These are phyloP conservation scores for Hoplias malabaricus DNA, from an alignment of 2,113 vertebrate species.

Conservation along the genomic window DNA sequence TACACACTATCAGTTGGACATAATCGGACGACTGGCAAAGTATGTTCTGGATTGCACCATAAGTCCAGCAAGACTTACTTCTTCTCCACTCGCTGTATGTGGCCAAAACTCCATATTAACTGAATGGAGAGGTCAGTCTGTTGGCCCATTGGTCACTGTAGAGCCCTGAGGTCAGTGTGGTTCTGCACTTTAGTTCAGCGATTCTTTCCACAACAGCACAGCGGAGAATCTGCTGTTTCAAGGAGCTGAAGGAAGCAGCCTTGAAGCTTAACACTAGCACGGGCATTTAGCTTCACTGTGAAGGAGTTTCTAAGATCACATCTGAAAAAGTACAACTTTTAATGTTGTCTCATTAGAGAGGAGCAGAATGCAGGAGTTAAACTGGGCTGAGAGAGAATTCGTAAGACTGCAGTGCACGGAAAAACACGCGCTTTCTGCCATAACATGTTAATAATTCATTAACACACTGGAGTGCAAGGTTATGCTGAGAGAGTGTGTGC, in stretches of 20 bases:
- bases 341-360: constrained; percentile 7
- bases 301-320: not conserved
- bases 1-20: not conserved
- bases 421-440: constrained; percentile 28
- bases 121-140: not conserved
- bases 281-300: not conserved
- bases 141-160: not conserved
- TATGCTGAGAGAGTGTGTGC: constrained; percentile 22
- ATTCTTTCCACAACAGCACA: not conserved
- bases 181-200: not conserved
- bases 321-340: constrained; percentile 1
- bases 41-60: too few species aligned
- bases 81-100: constrained; percentile 19
- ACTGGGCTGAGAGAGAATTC: constrained; percentile 2
- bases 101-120: not conserved
- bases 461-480: constrained; percentile 37
- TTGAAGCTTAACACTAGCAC: not conserved
- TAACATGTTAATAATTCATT: constrained; percentile 49
- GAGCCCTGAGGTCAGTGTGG: not conserved
- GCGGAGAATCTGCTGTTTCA: not conserved
- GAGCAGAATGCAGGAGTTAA: constrained; percentile 15
- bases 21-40: not conserved
- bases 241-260: not conserved
- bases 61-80: too few species aligned
- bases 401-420: constrained; percentile 29